Evolutionary conservation across 2,797 vertebrate species (phyloP).

Genomic region (Crossoptilon crossoptilon): DNA sequence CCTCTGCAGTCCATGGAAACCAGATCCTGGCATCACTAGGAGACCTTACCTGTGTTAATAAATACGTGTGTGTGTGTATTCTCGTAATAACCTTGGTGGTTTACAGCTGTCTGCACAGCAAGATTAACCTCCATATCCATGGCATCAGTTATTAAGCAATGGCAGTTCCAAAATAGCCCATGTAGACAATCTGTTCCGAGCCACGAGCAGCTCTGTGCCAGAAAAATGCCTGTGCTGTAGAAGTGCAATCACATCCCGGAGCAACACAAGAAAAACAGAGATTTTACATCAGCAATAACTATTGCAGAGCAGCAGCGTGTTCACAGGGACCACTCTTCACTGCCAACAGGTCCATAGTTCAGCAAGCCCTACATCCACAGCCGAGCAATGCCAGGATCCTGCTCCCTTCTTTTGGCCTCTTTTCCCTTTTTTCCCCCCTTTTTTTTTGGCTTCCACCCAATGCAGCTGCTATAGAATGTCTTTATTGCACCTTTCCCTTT

Average conservation of each 20-base stretch:
- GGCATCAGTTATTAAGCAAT: neutral
- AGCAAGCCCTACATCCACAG: rapidly evolving
- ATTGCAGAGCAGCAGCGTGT: rapidly evolving
- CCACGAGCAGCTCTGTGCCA: neutral
- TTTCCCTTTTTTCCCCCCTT: neutral
- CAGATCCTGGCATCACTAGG: rapidly evolving
- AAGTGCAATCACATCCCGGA: neutral
- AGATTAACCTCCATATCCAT: neutral
- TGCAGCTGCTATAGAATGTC: neutral
- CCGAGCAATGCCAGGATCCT: neutral
- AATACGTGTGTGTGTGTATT: neutral
- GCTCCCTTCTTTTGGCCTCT: neutral
- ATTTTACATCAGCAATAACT: neutral
- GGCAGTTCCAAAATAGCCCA: conserved; percentile 32
- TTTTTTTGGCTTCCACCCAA: neutral
- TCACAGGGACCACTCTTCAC: too few species aligned
- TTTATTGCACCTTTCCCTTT: neutral
- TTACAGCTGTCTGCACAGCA: neutral
- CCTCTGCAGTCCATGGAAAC: neutral
- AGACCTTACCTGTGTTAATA: neutral
- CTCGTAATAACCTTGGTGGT: neutral
- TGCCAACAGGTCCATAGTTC: neutral
- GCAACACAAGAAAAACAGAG: neutral
- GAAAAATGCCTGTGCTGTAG: conserved; percentile 25
- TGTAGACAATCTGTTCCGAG: neutral